A percentile compares a stretch with the other conserved stretches of the same genome.
phyloP scores from a whole-genome alignment of 2,888 invertebrate genomes.

The Mimas tiliae region DNA sequence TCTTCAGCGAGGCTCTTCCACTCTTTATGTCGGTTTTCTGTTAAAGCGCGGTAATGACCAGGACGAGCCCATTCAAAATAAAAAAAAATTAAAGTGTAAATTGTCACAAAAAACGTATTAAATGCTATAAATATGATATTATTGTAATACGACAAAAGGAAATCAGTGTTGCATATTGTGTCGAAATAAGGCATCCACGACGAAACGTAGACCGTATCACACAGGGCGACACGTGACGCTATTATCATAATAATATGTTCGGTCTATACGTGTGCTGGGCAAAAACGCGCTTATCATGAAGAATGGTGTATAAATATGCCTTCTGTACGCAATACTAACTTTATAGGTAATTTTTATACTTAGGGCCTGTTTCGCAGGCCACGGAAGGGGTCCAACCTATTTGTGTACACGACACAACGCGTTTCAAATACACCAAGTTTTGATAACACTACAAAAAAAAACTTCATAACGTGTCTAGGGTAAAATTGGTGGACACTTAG shows the following conservation, averaged over 20 bases:
- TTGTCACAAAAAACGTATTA: no score
- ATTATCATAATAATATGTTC: constrained; percentile 16
- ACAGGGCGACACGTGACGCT: constrained; percentile 19
- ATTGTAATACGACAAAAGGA: constrained; percentile 4
- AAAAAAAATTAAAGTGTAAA: no score
- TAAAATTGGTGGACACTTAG: no score
- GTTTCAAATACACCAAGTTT: no score
- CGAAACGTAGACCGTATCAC: not conserved
- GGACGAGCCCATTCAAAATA: no score
- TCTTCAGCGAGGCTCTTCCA: no score
- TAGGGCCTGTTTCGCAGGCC: not conserved
- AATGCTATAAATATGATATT: constrained; percentile 19
- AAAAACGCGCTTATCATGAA: constrained; percentile 6
- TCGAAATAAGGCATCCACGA: constrained; percentile 8
- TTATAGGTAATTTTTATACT: not conserved
- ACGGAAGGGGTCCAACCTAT: no score
- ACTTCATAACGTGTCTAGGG: no score
- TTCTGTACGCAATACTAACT: not conserved
- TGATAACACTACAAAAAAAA: no score
- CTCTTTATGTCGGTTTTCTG: no score
- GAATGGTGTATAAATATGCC: not conserved
- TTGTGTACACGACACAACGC: no score
- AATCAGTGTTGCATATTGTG: constrained; percentile 10
- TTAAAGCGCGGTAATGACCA: no score
- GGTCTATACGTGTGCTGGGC: constrained; percentile 10